phyloP scores from a whole-genome alignment of 2,888 invertebrate species.

The Linnaemya tessellans region DNA sequence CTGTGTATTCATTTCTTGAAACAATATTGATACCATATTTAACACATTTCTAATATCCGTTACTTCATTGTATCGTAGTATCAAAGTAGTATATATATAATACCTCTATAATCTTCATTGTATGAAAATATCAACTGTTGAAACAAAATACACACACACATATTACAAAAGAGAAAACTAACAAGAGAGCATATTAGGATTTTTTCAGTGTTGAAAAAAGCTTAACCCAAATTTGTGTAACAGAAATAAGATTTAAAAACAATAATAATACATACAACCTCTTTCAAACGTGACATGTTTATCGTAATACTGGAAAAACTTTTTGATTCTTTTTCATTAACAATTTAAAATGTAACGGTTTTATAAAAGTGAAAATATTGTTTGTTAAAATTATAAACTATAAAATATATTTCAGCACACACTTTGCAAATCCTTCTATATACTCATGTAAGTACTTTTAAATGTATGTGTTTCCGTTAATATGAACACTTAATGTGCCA shows the following conservation, averaged over 20 bases:
- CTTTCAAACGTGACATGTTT: conserved; percentile 73
- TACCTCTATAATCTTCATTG: no score
- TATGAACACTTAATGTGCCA: conserved; percentile 15
- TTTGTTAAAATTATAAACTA: conserved; percentile 39
- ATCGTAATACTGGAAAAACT: conserved; percentile 45
- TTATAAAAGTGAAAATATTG: conserved; percentile 48
- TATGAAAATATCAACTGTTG: no score
- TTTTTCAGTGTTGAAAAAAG: conserved; percentile 19
- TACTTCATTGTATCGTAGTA: no score
- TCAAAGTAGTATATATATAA: no score
- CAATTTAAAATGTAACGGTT: conserved; percentile 61
- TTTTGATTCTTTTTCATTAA: conserved; percentile 28
- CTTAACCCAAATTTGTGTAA: conserved; percentile 33
- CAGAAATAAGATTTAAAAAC: neutral
- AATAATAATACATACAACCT: conserved; percentile 61
- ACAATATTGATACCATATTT: no score
- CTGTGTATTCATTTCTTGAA: no score
- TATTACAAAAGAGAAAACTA: neutral
- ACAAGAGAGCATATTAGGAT: neutral
- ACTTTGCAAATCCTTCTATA: neutral
- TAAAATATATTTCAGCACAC: conserved; percentile 16
- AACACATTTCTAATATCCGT: no score
- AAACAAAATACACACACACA: no score
- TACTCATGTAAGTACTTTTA: neutral
- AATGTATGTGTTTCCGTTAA: neutral